Evolutionary conservation across 92 coral and sea anemone genomes (phyloP).

Genomic region (Phenganax subtilis): DNA sequence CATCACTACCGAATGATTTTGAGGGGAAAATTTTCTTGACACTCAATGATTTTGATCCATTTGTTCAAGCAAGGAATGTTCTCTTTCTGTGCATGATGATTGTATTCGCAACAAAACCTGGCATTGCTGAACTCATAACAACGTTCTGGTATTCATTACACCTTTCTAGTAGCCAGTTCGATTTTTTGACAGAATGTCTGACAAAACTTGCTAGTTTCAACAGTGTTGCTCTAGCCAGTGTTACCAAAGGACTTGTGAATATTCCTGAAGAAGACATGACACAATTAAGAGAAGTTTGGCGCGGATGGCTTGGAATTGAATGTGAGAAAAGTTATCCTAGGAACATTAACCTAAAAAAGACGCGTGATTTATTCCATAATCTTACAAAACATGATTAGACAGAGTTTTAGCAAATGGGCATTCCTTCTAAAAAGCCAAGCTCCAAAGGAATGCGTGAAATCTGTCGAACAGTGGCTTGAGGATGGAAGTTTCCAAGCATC

Average conservation of each 20-base stretch:
- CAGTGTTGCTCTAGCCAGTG: neutral
- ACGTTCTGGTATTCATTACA: slow-evolving; percentile 11
- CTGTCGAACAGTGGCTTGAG: slow-evolving; percentile 15
- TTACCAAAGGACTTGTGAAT: slow-evolving; percentile 15
- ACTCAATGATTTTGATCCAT: slow-evolving; percentile 2
- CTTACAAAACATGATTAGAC: neutral
- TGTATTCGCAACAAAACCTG: slow-evolving; percentile 14
- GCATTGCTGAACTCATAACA: slow-evolving; percentile 13
- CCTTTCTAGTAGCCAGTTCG: slow-evolving; percentile 5
- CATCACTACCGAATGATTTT: neutral
- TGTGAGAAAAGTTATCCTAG: neutral
- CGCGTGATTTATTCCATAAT: slow-evolving; percentile 6
- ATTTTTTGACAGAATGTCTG: slow-evolving; percentile 10
- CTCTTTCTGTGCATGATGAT: slow-evolving; percentile 3
- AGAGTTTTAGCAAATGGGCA: slow-evolving; percentile 9
- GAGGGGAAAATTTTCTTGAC: neutral
- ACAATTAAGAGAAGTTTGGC: slow-evolving; percentile 8
- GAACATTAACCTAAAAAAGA: slow-evolving; percentile 1
- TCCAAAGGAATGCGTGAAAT: slow-evolving; percentile 15
- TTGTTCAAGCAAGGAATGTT: slow-evolving; percentile 17
- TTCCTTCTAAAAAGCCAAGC: neutral
- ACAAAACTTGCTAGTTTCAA: neutral
- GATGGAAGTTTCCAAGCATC: slow-evolving; percentile 8
- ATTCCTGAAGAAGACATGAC: slow-evolving; percentile 7
- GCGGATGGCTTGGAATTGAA: slow-evolving; percentile 3